Conservation (phyloP, 35 echinoderm and acorn worm genomes). For the Hemicentrotus pulcherrimus region DNA sequence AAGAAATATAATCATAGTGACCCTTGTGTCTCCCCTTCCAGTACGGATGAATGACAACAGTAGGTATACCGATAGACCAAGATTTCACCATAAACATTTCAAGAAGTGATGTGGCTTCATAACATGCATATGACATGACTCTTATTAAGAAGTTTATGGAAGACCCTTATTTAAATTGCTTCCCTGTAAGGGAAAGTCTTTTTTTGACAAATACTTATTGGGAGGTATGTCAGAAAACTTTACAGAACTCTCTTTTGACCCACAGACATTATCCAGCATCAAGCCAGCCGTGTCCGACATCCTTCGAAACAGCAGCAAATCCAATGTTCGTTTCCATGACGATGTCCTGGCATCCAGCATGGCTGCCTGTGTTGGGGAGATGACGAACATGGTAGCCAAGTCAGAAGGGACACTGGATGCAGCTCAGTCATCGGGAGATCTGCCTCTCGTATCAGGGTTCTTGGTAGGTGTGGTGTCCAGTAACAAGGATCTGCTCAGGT, state of each 20-base stretch:
- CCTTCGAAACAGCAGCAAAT: slow-evolving; percentile 27
- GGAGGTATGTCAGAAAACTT: too few relatives aligned
- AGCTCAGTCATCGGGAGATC: slow-evolving; percentile 18
- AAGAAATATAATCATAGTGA: too few relatives aligned
- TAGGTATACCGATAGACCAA: too few relatives aligned
- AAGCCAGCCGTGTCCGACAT: slow-evolving; percentile 57
- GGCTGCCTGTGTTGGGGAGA: slow-evolving; percentile 57
- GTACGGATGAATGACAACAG: too few relatives aligned
- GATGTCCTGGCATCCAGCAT: slow-evolving; percentile 52
- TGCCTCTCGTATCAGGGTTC: slow-evolving; percentile 52
- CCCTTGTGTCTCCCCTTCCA: too few relatives aligned
- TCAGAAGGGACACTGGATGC: not conserved
- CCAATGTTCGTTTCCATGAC: not conserved
- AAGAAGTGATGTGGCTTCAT: too few relatives aligned
- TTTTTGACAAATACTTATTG: too few relatives aligned
- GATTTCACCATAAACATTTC: too few relatives aligned
- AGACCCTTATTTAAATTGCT: too few relatives aligned
- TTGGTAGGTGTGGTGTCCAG: slow-evolving; percentile 44
- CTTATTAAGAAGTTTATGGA: too few relatives aligned
- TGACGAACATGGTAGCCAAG: slow-evolving; percentile 19
- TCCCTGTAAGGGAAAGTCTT: too few relatives aligned
- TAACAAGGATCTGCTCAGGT: slow-evolving; percentile 39
- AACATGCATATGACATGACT: too few relatives aligned
- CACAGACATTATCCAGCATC: slow-evolving; percentile 47
- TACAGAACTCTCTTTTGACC: not conserved